A percentile compares a stretch with the other conserved stretches of the same genome.
Evolutionary conservation across 30 jellyfish, hydroid and myxozoan genomes (phyloP).

Genomic region (Aurelia coerulea): DNA sequence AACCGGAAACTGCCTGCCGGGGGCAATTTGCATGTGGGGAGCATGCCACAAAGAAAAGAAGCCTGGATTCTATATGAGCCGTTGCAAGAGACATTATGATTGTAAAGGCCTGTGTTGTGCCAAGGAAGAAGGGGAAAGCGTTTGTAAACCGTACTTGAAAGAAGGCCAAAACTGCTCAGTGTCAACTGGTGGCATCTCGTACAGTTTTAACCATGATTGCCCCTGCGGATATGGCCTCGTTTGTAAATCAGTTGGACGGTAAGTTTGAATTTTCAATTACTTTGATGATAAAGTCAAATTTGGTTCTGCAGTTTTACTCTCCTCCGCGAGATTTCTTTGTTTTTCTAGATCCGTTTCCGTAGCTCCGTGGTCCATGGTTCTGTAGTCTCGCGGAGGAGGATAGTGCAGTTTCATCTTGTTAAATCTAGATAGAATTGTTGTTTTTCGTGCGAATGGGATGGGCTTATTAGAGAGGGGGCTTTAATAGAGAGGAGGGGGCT

Average conservation of each 20-base stretch:
- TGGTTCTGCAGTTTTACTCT: no score
- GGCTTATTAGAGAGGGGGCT: no score
- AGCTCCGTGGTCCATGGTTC: no score
- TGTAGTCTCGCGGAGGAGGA: no score
- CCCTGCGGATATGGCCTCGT: conserved; percentile 91
- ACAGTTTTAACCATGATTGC: conserved; percentile 63
- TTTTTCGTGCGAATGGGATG: no score
- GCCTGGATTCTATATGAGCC: conserved; percentile 53
- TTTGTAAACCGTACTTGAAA: conserved; percentile 78
- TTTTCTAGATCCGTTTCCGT: no score
- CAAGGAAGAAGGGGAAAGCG: conserved; percentile 74
- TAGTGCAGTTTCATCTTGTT: no score
- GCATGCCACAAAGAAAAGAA: conserved; percentile 49
- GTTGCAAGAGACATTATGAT: conserved; percentile 83
- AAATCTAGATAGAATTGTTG: no score
- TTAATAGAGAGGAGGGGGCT: no score
- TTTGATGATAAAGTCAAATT: no score
- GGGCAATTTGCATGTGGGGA: conserved; percentile 90
- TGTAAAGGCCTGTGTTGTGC: conserved; percentile 95
- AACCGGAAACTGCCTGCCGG: conserved; percentile 85
- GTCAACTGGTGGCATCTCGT: conserved; percentile 61
- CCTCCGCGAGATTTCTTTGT: no score
- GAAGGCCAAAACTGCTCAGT: conserved; percentile 86
- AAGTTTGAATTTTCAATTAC: not conserved
- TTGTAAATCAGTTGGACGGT: conserved; percentile 66